A percentile compares a stretch with the other conserved stretches of the same genome.
These are phyloP conservation scores for Rhabdornis inornatus DNA, from an alignment of 2,113 vertebrate species.

Conservation along the genomic window DNA sequence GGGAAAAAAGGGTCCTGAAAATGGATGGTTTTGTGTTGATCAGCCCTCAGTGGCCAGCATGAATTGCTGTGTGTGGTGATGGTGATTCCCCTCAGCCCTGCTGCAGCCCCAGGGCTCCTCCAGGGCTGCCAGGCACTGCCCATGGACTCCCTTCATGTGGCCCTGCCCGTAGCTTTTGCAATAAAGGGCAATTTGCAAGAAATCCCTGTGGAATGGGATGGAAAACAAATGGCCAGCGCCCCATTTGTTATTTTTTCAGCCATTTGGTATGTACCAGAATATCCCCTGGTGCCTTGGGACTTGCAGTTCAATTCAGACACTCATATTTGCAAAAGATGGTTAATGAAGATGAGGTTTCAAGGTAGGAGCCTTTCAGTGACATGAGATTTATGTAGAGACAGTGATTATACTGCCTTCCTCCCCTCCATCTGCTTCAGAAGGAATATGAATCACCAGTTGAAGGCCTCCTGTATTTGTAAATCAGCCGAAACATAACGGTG, in stretches of 20 bases:
- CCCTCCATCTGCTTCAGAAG: not conserved
- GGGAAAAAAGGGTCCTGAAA: not conserved
- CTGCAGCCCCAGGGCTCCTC: not conserved
- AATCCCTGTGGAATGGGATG: not conserved
- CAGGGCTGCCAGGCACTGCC: rapidly evolving
- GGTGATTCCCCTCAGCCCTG: rapidly evolving
- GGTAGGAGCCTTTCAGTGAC: constrained; percentile 11
- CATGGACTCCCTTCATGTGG: not conserved
- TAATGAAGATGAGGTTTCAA: constrained; percentile 54
- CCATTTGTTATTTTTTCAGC: not conserved
- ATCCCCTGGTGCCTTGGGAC: not conserved
- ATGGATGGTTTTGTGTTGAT: not conserved
- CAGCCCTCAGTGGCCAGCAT: rapidly evolving
- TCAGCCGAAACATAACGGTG: constrained; percentile 45
- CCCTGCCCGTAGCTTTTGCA: not conserved
- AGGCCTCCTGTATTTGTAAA: constrained; percentile 60
- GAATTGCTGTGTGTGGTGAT: rapidly evolving
- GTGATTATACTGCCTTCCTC: not conserved
- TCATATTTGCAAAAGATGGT: not conserved
- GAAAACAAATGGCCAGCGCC: not conserved
- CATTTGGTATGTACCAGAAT: not conserved
- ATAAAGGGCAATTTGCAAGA: not conserved
- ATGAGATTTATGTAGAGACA: constrained; percentile 41
- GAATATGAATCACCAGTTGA: constrained; percentile 45
- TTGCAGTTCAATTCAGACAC: not conserved